These are phyloP conservation scores for Eumeta japonica DNA, from an alignment of 1,140 invertebrate genomes.

Conservation along the genomic window DNA sequence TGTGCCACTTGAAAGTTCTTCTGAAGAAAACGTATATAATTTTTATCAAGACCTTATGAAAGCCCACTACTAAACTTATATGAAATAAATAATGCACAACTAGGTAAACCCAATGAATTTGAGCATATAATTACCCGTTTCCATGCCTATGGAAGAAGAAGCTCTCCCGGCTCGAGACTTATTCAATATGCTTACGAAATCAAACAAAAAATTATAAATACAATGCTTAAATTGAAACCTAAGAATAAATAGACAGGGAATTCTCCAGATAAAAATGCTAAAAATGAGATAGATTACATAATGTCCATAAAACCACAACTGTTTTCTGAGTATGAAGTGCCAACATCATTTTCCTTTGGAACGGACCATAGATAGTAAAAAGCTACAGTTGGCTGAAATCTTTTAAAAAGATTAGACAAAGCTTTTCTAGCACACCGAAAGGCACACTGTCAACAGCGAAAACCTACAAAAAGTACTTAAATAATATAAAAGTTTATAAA, in stretches of 20 bases:
- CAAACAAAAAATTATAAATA: conserved; percentile 20
- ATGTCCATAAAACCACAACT: conserved; percentile 17
- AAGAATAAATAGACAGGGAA: conserved; percentile 28
- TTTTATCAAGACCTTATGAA: conserved; percentile 17
- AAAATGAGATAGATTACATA: conserved; percentile 25
- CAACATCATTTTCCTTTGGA: no score
- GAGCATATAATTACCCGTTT: conserved; percentile 11
- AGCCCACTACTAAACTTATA: conserved; percentile 12
- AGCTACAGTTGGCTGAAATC: conserved; percentile 15
- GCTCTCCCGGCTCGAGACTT: conserved; percentile 13
- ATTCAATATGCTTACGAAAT: conserved; percentile 20
- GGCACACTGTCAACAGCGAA: conserved; percentile 14
- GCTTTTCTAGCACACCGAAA: conserved; percentile 11
- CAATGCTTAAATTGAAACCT: conserved; percentile 24
- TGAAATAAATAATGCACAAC: conserved; percentile 17
- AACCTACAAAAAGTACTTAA: conserved; percentile 15
- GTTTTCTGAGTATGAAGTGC: conserved; percentile 17
- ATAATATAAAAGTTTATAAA: conserved; percentile 13
- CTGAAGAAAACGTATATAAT: conserved; percentile 15
- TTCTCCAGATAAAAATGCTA: conserved; percentile 20
- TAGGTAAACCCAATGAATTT: conserved; percentile 11
- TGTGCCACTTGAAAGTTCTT: conserved; percentile 18
- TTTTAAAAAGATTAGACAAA: conserved; percentile 15
- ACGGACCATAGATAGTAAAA: conserved; percentile 20
- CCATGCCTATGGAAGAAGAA: conserved; percentile 17